Evolutionary conservation across 2,888 invertebrate genomes (phyloP).

Genomic region (Ceratothoa steindachneri): DNA sequence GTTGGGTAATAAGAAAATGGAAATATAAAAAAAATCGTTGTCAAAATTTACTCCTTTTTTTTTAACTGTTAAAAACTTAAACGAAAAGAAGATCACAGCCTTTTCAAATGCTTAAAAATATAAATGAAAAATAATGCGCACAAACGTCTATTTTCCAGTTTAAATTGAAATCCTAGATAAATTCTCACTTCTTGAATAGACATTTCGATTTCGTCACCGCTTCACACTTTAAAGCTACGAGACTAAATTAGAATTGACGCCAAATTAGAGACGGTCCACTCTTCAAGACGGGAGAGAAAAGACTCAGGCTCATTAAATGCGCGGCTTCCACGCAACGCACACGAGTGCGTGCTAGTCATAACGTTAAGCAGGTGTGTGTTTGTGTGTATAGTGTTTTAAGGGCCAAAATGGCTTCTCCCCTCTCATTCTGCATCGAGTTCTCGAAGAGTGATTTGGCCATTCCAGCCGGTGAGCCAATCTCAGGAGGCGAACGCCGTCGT

Average conservation of each 20-base stretch:
- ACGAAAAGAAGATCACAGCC: not conserved
- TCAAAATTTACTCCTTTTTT: not conserved
- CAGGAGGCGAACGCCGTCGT: constrained; percentile 41
- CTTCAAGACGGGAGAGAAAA: too few species aligned
- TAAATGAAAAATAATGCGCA: not conserved
- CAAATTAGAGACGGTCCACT: too few species aligned
- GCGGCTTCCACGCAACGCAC: not conserved
- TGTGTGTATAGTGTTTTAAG: not conserved
- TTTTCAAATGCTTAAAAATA: not conserved
- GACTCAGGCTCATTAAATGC: too few species aligned
- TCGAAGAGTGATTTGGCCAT: constrained; percentile 40
- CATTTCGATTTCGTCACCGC: not conserved
- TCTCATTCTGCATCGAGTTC: constrained; percentile 29
- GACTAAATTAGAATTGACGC: not conserved
- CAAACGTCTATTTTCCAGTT: not conserved
- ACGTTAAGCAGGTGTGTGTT: not conserved
- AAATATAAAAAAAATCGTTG: too few species aligned
- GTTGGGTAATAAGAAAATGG: too few species aligned
- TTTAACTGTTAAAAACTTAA: not conserved
- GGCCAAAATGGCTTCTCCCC: not conserved
- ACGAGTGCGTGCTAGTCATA: not conserved
- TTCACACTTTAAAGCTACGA: not conserved
- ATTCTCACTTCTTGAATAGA: not conserved
- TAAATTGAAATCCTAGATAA: not conserved
- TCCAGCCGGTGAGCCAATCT: constrained; percentile 46